Conservation (phyloP, 2,888 invertebrate genomes). For the Trachelus tabidus region DNA sequence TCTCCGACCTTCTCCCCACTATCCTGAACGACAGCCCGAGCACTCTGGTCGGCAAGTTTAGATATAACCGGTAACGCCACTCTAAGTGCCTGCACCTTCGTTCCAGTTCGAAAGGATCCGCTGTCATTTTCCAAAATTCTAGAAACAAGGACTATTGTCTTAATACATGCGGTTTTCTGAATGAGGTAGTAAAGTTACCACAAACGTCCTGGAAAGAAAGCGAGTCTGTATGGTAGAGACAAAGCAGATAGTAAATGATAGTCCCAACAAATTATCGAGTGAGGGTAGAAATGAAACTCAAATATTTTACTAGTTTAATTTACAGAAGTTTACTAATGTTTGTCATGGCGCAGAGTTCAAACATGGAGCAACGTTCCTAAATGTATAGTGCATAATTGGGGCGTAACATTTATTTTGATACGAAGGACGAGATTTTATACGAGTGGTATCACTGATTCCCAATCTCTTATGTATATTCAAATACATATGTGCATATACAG, state of each 20-base stretch:
- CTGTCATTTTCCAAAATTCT: background rate
- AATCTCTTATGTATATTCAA: background rate
- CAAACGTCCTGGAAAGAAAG: background rate
- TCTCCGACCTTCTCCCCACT: slow-evolving; percentile 62
- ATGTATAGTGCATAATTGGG: no score
- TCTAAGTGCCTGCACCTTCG: slow-evolving; percentile 26
- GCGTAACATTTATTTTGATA: no score
- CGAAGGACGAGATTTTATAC: background rate
- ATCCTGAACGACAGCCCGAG: slow-evolving; percentile 17
- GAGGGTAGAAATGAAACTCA: no score
- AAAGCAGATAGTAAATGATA: no score
- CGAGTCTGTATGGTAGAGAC: background rate
- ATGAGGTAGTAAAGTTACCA: background rate
- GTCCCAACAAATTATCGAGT: no score
- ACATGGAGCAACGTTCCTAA: no score
- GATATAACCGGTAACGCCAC: slow-evolving; percentile 31
- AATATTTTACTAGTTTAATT: no score
- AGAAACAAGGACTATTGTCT: background rate
- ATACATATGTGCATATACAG: background rate
- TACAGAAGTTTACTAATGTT: no score
- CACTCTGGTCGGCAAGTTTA: slow-evolving; percentile 29
- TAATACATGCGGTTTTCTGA: background rate
- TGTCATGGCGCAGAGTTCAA: no score
- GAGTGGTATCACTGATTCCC: background rate
- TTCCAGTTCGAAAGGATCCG: slow-evolving; percentile 1